phyloP scores from a whole-genome alignment of 2,888 invertebrate genomes.

The Sarcophaga carnaria region DNA sequence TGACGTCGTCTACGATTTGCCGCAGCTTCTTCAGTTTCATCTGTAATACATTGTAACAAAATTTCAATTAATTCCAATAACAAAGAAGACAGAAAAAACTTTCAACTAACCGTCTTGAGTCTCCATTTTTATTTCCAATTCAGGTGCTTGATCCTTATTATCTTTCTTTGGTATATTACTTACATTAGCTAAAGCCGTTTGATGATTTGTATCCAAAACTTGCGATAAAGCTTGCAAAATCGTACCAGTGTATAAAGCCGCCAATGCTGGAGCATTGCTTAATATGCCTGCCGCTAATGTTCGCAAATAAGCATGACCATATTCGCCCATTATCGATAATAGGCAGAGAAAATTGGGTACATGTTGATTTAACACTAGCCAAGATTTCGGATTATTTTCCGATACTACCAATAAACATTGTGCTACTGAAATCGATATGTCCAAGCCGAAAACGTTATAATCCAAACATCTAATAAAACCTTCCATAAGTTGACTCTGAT shows the following conservation, averaged over 20 bases:
- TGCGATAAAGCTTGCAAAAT: constrained; percentile 83
- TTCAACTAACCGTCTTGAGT: constrained; percentile 69
- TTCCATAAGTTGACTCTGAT: constrained; percentile 85
- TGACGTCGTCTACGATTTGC: constrained; percentile 74
- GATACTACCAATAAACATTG: constrained; percentile 88
- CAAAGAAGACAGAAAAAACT: no score
- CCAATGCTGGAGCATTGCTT: constrained; percentile 78
- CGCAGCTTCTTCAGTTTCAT: constrained; percentile 76
- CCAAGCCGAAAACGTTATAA: constrained; percentile 83
- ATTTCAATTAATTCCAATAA: no score
- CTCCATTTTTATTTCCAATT: constrained; percentile 74
- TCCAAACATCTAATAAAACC: constrained; percentile 85
- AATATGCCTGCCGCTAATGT: constrained; percentile 83
- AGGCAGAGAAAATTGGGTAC: constrained; percentile 82
- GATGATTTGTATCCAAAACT: constrained; percentile 84
- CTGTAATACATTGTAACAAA: constrained; percentile 44
- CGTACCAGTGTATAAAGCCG: constrained; percentile 82
- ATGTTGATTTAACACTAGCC: constrained; percentile 83
- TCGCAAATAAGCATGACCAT: constrained; percentile 82
- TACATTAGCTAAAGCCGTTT: constrained; percentile 77
- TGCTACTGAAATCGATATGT: constrained; percentile 84
- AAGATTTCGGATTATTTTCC: constrained; percentile 86
- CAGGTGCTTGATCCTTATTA: constrained; percentile 63
- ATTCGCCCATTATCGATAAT: constrained; percentile 78
- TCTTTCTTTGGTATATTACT: constrained; percentile 58